phyloP scores from a whole-genome alignment of 2,888 invertebrate species.

The Nezara viridula region DNA sequence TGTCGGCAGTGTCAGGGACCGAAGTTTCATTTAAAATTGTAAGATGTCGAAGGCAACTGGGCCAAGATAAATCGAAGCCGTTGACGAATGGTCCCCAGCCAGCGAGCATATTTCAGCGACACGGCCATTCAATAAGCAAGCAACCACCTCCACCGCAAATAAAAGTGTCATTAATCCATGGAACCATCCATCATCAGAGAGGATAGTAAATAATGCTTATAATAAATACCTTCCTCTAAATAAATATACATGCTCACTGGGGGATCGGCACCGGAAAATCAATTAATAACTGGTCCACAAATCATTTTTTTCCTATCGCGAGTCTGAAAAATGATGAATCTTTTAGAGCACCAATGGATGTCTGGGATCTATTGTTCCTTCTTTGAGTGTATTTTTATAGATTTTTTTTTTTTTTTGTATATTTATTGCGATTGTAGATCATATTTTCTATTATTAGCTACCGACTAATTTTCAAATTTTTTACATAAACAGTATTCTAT shows the following conservation, averaged over 20 bases:
- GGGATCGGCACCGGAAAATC: neutral
- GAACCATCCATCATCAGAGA: neutral
- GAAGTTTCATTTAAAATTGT: slow-evolving; percentile 57
- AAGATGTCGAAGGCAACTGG: slow-evolving; percentile 54
- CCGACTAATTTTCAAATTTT: neutral
- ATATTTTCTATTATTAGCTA: neutral
- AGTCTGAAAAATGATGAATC: slow-evolving; percentile 17
- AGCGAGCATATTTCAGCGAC: slow-evolving; percentile 27
- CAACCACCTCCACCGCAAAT: slow-evolving; percentile 42
- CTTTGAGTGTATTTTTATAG: neutral
- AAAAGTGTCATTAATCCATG: slow-evolving; percentile 36
- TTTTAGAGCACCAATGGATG: neutral
- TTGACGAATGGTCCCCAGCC: neutral
- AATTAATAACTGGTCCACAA: slow-evolving; percentile 20
- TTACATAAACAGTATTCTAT: neutral
- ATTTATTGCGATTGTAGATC: neutral
- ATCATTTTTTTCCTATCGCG: neutral
- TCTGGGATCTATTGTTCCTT: slow-evolving; percentile 1
- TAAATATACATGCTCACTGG: slow-evolving; percentile 1
- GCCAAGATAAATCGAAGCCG: slow-evolving; percentile 31
- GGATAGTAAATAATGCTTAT: slow-evolving; percentile 28
- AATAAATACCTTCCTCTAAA: slow-evolving; percentile 27
- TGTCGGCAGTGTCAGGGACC: neutral
- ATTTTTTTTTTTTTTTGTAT: neutral
- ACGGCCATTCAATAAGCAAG: slow-evolving; percentile 37